Conservation (phyloP, 2,888 invertebrate species). For the Ligdia adustata region DNA sequence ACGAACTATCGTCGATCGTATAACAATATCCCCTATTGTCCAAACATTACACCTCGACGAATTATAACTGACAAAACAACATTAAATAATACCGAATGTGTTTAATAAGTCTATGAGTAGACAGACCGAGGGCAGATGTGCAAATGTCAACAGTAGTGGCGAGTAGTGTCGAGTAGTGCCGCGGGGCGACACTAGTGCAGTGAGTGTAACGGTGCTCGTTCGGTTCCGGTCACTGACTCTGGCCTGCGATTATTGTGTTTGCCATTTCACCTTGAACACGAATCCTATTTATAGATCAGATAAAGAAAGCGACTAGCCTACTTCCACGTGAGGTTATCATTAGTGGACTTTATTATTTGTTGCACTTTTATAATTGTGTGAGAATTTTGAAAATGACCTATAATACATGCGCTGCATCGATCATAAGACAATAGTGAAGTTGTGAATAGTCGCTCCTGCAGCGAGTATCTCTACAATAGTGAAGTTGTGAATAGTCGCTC, state of each 20-base stretch:
- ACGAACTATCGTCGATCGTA: too few species aligned
- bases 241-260: slow-evolving; percentile 4
- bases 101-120: too few species aligned
- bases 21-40: too few species aligned
- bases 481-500: too few species aligned
- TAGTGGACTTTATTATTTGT: neutral
- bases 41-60: too few species aligned
- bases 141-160: slow-evolving; percentile 37
- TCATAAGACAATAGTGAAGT: too few species aligned
- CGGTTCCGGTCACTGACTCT: slow-evolving; percentile 28
- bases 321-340: slow-evolving; percentile 9
- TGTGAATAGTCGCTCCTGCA: too few species aligned
- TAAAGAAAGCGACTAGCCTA: slow-evolving; percentile 24
- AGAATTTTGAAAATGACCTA: neutral
- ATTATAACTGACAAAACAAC: too few species aligned
- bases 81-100: too few species aligned
- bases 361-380: slow-evolving; percentile 3
- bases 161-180: too few species aligned
- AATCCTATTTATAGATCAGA: slow-evolving; percentile 30
- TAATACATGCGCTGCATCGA: neutral
- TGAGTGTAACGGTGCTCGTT: slow-evolving; percentile 36
- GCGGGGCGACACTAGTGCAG: too few species aligned
- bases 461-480: too few species aligned
- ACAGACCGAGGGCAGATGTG: slow-evolving; percentile 27
- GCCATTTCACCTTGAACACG: slow-evolving; percentile 18